A percentile compares a stretch with the other conserved stretches of the same genome.
These are phyloP conservation scores for Gallinago undulata DNA, from an alignment of 2,113 vertebrate genomes.

Conservation along the genomic window DNA sequence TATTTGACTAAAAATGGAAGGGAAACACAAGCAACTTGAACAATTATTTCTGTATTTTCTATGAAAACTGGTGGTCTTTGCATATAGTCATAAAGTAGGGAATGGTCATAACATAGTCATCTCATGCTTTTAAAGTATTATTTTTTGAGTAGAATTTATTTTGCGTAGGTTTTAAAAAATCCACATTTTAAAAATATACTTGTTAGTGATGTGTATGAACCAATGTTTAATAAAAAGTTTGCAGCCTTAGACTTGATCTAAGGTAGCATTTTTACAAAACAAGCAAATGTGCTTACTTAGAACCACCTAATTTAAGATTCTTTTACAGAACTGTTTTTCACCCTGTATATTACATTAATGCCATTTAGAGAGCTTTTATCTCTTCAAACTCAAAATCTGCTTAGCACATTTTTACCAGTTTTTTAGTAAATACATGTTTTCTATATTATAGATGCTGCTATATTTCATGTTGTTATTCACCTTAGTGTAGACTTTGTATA, in stretches of 20 bases:
- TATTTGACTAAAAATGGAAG: neutral
- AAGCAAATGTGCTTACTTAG: neutral
- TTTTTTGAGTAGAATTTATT: neutral
- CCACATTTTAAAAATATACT: neutral
- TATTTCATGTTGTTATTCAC: neutral
- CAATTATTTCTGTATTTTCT: neutral
- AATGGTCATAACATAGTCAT: neutral
- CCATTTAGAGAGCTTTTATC: neutral
- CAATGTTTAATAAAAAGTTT: neutral
- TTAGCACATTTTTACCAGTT: neutral
- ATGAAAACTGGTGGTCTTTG: neutral
- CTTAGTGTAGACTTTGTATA: neutral
- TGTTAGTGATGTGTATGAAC: neutral
- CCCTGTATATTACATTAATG: neutral
- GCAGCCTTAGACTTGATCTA: neutral
- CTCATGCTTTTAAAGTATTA: neutral
- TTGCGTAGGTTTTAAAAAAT: neutral
- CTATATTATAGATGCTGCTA: neutral
- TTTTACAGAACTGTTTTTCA: neutral
- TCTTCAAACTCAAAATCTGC: neutral
- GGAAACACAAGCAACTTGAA: neutral
- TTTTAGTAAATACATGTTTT: neutral
- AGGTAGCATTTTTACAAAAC: neutral
- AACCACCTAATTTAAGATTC: neutral
- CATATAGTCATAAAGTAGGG: neutral